Percentiles rank a stretch among this genome's conserved stretches.
Evolutionary conservation across 2,888 invertebrate species (phyloP).

Genomic region (Lasioglossum morio): DNA sequence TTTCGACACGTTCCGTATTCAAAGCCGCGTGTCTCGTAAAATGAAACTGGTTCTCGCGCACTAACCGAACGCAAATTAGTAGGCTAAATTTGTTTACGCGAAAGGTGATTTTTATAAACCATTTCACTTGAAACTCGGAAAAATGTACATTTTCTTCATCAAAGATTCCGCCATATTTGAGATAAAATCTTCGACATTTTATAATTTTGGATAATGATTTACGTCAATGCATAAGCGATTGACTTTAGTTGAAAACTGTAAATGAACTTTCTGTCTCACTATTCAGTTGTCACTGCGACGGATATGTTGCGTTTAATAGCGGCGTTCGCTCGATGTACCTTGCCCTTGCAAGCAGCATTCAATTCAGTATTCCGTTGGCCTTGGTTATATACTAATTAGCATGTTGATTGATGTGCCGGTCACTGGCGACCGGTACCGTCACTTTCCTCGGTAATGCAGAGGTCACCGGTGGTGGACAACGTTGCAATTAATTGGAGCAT

Average conservation of each 20-base stretch:
- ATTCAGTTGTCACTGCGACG: conserved; percentile 2
- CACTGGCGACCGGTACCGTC: neutral
- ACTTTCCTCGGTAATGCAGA: neutral
- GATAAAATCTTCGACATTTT: no score
- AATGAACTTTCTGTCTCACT: neutral
- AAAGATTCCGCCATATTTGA: neutral
- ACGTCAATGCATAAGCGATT: neutral
- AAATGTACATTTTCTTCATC: neutral
- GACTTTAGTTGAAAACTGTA: no score
- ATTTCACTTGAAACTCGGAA: neutral
- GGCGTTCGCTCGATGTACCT: neutral
- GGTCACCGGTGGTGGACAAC: neutral
- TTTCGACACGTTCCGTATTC: conserved; percentile 29
- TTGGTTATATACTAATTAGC: neutral
- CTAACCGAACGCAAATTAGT: conserved; percentile 53
- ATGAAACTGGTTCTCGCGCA: conserved; percentile 17
- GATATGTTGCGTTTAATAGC: neutral
- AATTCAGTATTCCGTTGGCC: neutral
- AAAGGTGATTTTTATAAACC: conserved; percentile 36
- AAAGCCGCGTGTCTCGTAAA: conserved; percentile 31
- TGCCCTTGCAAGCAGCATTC: neutral
- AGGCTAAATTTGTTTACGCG: neutral
- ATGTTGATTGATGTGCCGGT: neutral
- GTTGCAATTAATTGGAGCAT: neutral
- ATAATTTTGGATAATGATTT: neutral